A percentile compares a stretch with the other conserved stretches of the same genome.
These are phyloP conservation scores for Galago senegalensis DNA, from an alignment of 2,797 vertebrate genomes.

Conservation along the genomic window DNA sequence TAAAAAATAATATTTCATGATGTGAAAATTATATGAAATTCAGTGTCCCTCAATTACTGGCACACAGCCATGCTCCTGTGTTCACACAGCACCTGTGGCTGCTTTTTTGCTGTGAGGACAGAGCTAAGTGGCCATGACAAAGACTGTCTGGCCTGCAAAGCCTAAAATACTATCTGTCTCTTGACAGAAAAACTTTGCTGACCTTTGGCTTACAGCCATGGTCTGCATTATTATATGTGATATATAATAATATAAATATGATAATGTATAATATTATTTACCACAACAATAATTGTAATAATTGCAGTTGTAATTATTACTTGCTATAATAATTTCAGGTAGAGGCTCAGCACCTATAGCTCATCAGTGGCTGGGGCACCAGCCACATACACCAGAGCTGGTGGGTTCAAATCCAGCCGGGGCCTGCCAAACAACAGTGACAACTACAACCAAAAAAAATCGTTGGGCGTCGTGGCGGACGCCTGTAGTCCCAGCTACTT, in stretches of 20 bases:
- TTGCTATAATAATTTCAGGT: background rate
- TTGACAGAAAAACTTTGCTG: background rate
- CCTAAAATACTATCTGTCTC: background rate
- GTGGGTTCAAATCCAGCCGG: too few species aligned
- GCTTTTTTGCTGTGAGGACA: background rate
- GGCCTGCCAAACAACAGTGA: too few species aligned
- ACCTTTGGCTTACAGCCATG: background rate
- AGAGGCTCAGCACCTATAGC: background rate
- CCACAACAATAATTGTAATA: background rate
- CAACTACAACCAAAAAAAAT: too few species aligned
- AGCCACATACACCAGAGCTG: too few species aligned
- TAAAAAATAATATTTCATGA: background rate
- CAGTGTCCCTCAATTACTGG: background rate
- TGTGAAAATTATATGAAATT: background rate
- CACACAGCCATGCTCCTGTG: accelerated
- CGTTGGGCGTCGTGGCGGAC: too few species aligned
- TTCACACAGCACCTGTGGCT: accelerated
- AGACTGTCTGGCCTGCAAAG: background rate
- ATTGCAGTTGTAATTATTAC: background rate
- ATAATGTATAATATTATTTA: background rate
- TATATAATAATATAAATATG: too few species aligned
- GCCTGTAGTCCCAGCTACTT: too few species aligned
- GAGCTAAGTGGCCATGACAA: accelerated
- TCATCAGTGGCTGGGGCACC: too few species aligned
- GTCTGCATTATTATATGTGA: background rate